Conservation (phyloP, 2,888 invertebrate species). For the Nineta flava region DNA sequence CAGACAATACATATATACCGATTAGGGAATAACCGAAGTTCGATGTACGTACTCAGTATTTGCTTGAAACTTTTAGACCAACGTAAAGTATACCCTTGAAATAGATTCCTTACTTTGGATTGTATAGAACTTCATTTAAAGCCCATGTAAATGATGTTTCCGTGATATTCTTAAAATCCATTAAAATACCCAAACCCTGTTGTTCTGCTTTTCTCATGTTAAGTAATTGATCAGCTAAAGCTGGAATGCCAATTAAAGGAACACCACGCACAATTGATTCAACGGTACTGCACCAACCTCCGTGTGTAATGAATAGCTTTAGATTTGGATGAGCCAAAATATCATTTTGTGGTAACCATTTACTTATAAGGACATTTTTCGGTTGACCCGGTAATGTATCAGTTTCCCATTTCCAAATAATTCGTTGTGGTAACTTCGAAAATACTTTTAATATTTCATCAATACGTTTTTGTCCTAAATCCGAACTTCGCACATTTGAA, state of each 20-base stretch:
- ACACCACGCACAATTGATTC: background rate
- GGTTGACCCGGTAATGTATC: slow-evolving; percentile 23
- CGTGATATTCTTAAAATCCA: slow-evolving; percentile 1
- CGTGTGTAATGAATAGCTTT: slow-evolving; percentile 2
- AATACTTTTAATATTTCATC: slow-evolving; percentile 8
- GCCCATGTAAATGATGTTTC: background rate
- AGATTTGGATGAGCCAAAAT: slow-evolving; percentile 9
- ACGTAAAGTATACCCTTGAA: too few relatives aligned
- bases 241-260: background rate
- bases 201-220: background rate
- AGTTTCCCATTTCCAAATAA: slow-evolving; percentile 36
- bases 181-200: background rate
- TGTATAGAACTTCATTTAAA: background rate
- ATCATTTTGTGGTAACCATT: slow-evolving; percentile 30
- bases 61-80: too few relatives aligned
- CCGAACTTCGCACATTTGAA: slow-evolving; percentile 19
- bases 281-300: background rate
- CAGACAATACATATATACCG: too few relatives aligned
- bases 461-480: slow-evolving; percentile 16
- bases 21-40: too few relatives aligned
- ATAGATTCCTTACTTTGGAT: slow-evolving; percentile 6
- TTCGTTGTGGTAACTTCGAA: slow-evolving; percentile 14
- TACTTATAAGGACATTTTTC: slow-evolving; percentile 24
- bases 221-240: background rate
- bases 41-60: too few relatives aligned